Percentiles rank a stretch among this genome's conserved stretches.
phyloP scores from a whole-genome alignment of 2,888 invertebrate genomes.

The Ophonus ardosiacus region DNA sequence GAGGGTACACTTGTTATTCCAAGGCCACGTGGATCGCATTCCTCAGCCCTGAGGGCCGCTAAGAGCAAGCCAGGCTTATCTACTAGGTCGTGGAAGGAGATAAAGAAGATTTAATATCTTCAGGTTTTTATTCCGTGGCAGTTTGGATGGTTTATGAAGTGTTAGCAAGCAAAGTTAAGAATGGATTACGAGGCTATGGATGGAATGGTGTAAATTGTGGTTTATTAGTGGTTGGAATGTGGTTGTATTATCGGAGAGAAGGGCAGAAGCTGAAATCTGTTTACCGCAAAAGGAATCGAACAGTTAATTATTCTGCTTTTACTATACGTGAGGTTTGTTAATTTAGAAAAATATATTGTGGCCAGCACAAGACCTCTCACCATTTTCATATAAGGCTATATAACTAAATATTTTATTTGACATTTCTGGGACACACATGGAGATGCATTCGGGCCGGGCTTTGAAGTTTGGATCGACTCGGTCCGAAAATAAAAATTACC shows the following conservation, averaged over 20 bases:
- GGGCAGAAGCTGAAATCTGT: too few relatives aligned
- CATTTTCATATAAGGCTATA: too few relatives aligned
- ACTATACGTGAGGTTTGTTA: too few relatives aligned
- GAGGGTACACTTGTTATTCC: constrained; percentile 21
- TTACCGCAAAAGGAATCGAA: too few relatives aligned
- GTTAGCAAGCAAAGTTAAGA: neutral
- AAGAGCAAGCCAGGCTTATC: constrained; percentile 5
- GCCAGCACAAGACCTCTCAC: too few relatives aligned
- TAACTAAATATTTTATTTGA: too few relatives aligned
- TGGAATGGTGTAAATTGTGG: neutral
- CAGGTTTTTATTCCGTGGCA: neutral
- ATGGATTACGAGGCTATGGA: neutral
- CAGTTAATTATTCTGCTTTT: too few relatives aligned
- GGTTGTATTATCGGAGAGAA: neutral
- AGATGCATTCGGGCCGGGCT: too few relatives aligned
- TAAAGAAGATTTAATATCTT: constrained; percentile 45
- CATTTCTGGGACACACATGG: too few relatives aligned
- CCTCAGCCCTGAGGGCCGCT: neutral
- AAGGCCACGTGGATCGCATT: neutral
- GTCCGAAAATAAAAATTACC: too few relatives aligned
- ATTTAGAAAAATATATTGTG: too few relatives aligned
- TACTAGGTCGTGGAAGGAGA: constrained; percentile 20
- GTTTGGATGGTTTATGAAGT: constrained; percentile 12
- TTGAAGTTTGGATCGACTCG: too few relatives aligned
- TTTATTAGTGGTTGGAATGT: neutral